Evolutionary conservation across 1,140 invertebrate species (phyloP), one percentile per base, ranked within the genome.

Genomic region (Coelopa frigida): DNA sequence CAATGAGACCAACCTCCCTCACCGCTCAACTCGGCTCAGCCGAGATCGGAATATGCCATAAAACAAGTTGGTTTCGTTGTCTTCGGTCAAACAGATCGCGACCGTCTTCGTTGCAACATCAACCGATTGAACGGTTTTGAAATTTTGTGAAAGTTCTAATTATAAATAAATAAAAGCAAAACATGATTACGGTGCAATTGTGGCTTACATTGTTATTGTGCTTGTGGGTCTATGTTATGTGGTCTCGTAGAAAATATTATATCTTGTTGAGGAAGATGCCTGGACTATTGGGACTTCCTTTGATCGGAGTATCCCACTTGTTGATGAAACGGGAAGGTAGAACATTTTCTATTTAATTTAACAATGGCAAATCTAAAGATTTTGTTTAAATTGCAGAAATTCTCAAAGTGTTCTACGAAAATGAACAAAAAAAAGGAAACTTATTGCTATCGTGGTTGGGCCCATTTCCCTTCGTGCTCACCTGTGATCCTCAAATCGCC

Each of bases 181-280:
- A n/a, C n/a, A n/a, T n/a, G n/a, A 29, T 29, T 29, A 36, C 33
- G 18, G 33, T 36, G 7, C 7, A 10, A 7, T 7, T 21, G 43
- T 31, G 43, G 24, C 23, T 14, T 7, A 6, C 60, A 5, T 39
- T 58, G 11, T 42, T 58, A n/a, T 23, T 56, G 39, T 69, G 61
- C n/a, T 23, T 56, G 39, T 69, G 61, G 58, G 32, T 65, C 14
- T 59, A 63, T 33, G 53, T 62, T 33, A 39, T 69, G 12, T 69
- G 66, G 66, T 56, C 49, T 21, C 54, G 66, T 1, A 51, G 66
- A 5, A 51, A 56, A 40, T 67, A 52, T 41, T 69, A 69, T 37
- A 18, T 55, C 4, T 36, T 67, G 12, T 53, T 53, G 1, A 48
- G 56, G 0, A 58, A 65, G 37, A 50, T 69, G 5, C 58, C 62